phyloP scores from a whole-genome alignment of 2,888 invertebrate genomes.

The Cylloceria caligata region DNA sequence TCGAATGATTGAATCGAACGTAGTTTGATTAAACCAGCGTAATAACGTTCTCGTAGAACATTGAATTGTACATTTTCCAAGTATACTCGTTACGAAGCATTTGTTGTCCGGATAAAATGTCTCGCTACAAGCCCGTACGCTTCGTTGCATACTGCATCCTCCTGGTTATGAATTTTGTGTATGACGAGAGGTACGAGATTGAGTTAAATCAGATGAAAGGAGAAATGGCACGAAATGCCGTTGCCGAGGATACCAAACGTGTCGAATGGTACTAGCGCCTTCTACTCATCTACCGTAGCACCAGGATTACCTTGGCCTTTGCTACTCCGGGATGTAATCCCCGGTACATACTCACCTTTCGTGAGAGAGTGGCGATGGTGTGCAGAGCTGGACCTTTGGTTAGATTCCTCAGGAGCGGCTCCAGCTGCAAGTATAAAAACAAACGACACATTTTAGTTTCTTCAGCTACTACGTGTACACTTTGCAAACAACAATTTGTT shows the following conservation, averaged over 20 bases:
- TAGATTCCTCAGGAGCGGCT: slow-evolving; percentile 85
- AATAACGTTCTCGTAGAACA: neutral
- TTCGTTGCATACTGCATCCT: slow-evolving; percentile 15
- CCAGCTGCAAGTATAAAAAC: slow-evolving; percentile 83
- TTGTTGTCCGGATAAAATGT: neutral
- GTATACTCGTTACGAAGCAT: slow-evolving; percentile 17
- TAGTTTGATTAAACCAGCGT: slow-evolving; percentile 16
- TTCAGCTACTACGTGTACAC: neutral
- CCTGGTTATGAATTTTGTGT: slow-evolving; percentile 14
- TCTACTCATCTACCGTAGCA: neutral
- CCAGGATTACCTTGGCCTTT: neutral
- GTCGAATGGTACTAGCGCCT: slow-evolving; percentile 38
- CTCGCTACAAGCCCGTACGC: slow-evolving; percentile 8
- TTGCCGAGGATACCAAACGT: neutral
- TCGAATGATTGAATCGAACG: neutral
- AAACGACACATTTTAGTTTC: slow-evolving; percentile 7
- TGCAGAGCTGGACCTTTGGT: slow-evolving; percentile 84
- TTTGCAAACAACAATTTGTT: neutral
- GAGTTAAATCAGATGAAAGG: slow-evolving; percentile 60
- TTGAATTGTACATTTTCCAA: slow-evolving; percentile 15
- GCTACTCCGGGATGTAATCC: neutral
- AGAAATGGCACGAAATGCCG: slow-evolving; percentile 22
- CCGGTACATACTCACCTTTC: slow-evolving; percentile 79
- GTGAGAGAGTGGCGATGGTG: slow-evolving; percentile 84
- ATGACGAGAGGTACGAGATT: slow-evolving; percentile 36